Conservation (phyloP, 2,888 invertebrate species). For the Pollenia angustigena region DNA sequence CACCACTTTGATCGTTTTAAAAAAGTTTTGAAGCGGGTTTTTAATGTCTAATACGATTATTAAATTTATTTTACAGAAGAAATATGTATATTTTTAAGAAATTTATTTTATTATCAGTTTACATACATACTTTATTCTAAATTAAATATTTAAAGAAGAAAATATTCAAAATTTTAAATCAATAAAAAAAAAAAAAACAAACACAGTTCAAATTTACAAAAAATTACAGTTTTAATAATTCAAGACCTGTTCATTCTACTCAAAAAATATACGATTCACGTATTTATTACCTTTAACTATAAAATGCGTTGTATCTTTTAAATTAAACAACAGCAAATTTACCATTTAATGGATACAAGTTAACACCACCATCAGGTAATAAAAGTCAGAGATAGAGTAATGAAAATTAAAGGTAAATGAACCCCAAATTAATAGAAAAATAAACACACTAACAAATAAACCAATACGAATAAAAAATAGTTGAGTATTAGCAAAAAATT, state of each 20-base stretch:
- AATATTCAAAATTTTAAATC: background rate
- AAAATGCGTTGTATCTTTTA: constrained; percentile 32
- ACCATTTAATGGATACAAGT: constrained; percentile 1
- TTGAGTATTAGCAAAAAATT: background rate
- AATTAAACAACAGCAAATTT: background rate
- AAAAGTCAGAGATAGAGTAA: background rate
- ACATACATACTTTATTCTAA: background rate
- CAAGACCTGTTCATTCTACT: constrained; percentile 35
- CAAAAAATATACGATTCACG: constrained; percentile 34
- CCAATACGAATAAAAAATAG: background rate
- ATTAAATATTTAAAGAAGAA: constrained; percentile 7
- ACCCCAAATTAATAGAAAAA: constrained; percentile 14
- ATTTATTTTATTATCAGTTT: background rate
- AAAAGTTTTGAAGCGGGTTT: background rate
- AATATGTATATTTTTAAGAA: background rate
- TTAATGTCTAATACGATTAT: constrained; percentile 2
- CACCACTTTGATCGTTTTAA: background rate
- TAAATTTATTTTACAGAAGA: constrained; percentile 1
- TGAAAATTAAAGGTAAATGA: constrained; percentile 43
- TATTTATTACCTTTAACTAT: constrained; percentile 34
- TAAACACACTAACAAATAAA: constrained; percentile 2
- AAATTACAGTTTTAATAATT: constrained; percentile 10
- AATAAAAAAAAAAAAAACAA: constrained; percentile 4
- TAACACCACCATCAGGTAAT: constrained; percentile 7
- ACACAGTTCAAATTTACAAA: background rate